phyloP scores from a whole-genome alignment of 1,140 invertebrate genomes.

The Orchestia grillus region DNA sequence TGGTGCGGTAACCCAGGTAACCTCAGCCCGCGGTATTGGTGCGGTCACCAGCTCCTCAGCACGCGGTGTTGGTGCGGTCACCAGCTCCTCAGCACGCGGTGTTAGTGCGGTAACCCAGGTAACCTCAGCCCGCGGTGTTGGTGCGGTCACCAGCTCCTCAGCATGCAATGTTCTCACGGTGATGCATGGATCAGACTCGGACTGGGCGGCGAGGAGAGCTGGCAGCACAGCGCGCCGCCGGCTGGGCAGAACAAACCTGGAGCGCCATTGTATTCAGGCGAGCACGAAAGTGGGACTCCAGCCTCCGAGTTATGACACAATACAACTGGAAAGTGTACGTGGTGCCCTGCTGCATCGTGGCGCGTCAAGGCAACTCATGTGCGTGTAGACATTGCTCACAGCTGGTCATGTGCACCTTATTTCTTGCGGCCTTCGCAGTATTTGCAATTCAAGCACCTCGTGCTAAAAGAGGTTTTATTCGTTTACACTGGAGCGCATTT shows the following conservation, averaged over 20 bases:
- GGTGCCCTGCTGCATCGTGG: background rate
- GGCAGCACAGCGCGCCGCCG: no score
- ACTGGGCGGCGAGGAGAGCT: no score
- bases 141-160: no score
- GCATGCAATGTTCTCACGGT: no score
- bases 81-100: no score
- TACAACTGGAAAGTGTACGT: background rate
- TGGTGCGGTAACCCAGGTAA: no score
- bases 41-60: no score
- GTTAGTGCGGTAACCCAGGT: no score
- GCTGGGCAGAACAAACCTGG: background rate
- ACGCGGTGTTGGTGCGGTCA: no score
- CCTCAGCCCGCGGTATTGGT: no score
- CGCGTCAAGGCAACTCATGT: background rate
- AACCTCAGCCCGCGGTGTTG: no score
- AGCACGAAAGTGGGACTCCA: background rate
- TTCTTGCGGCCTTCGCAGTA: background rate
- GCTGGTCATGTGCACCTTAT: background rate
- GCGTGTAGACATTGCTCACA: background rate
- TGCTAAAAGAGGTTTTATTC: background rate
- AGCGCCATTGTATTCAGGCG: background rate
- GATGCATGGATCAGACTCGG: no score
- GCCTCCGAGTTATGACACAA: background rate
- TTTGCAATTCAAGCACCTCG: background rate
- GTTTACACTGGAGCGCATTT: background rate